A percentile compares a stretch with the other conserved stretches of the same genome.
These are phyloP conservation scores for Chaetops frenatus DNA, from an alignment of 2,113 vertebrate species.

Conservation along the genomic window DNA sequence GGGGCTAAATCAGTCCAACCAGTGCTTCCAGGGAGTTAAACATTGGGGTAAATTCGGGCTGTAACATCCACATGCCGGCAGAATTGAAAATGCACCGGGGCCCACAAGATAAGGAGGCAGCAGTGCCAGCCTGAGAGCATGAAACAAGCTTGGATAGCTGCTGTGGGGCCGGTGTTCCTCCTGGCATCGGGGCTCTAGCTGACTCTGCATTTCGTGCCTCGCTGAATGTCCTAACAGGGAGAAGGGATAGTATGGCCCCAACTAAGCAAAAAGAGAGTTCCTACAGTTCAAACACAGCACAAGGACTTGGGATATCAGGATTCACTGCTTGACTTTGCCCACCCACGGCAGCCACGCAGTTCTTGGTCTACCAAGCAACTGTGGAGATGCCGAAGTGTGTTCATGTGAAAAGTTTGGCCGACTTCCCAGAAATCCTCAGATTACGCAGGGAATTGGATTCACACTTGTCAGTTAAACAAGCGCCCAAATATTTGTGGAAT, in stretches of 20 bases:
- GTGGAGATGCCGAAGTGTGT: rapidly evolving
- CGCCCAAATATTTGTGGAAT: neutral
- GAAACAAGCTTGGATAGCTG: neutral
- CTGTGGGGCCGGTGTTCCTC: neutral
- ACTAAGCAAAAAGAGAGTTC: neutral
- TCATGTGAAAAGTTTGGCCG: neutral
- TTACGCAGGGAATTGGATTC: neutral
- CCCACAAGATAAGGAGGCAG: neutral
- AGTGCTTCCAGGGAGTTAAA: neutral
- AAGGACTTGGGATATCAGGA: neutral
- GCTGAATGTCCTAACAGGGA: neutral
- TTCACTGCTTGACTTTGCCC: neutral
- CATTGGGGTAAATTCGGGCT: neutral
- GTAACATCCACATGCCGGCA: too few species aligned
- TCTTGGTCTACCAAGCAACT: neutral
- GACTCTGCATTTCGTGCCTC: neutral
- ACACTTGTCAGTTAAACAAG: neutral
- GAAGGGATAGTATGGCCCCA: neutral
- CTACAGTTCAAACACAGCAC: neutral
- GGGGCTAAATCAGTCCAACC: neutral
- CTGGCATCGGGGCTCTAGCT: neutral
- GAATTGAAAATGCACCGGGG: neutral
- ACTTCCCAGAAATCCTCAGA: neutral
- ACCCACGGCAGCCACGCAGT: neutral
- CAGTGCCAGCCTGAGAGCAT: neutral